A percentile compares a stretch with the other conserved stretches of the same genome.
phyloP scores from a whole-genome alignment of 2,113 vertebrate species.

The Sorex araneus region DNA sequence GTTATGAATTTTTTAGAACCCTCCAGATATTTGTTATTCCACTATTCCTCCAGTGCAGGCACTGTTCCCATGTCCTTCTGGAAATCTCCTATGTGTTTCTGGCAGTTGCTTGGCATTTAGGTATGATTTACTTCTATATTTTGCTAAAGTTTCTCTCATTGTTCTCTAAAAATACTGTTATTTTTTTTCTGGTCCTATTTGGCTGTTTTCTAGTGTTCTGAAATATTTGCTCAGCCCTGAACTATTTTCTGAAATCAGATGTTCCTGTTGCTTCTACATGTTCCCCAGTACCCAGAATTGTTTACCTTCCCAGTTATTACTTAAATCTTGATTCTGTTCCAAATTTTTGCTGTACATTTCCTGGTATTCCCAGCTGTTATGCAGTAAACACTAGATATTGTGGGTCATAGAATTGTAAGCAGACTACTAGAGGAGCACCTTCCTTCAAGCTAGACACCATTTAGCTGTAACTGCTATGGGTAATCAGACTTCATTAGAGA shows the following conservation, averaged over 20 bases:
- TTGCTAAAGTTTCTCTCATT: conserved; percentile 13
- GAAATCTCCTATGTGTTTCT: background rate
- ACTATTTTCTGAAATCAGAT: conserved; percentile 22
- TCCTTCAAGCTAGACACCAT: background rate
- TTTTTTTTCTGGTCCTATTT: background rate
- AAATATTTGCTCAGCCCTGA: background rate
- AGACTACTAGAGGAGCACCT: background rate
- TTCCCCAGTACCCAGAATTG: background rate
- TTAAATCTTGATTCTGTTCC: background rate
- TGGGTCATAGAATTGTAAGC: background rate
- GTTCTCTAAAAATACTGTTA: background rate
- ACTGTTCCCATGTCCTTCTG: background rate
- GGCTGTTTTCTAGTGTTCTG: conserved; percentile 1
- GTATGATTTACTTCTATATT: background rate
- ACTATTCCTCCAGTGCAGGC: background rate
- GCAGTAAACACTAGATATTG: background rate
- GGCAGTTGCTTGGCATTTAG: background rate
- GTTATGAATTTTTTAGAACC: conserved; percentile 10
- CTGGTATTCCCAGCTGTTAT: conserved; percentile 28
- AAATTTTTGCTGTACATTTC: background rate
- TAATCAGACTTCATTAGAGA: conserved; percentile 1
- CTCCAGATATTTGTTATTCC: background rate
- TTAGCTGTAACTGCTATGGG: background rate
- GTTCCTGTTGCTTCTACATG: background rate
- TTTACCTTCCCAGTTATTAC: conserved; percentile 16